A percentile compares a stretch with the other conserved stretches of the same genome.
Conservation (phyloP, 1,140 invertebrate species). For the Pseudomyrmex pallidus region DNA sequence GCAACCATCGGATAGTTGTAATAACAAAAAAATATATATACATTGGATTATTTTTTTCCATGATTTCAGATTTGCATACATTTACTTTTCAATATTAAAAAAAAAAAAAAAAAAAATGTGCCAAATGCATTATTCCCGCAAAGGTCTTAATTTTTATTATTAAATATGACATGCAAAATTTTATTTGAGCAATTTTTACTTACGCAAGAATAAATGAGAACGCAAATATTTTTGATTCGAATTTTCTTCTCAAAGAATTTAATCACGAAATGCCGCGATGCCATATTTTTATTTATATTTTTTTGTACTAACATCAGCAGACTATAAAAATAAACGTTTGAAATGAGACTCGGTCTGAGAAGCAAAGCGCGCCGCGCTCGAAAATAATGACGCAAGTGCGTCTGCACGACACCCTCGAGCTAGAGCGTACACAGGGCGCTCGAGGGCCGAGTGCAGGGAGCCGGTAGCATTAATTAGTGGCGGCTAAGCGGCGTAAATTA, state of each 20-base stretch:
- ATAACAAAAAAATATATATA: neutral
- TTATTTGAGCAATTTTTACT: too few relatives aligned
- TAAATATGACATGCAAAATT: too few relatives aligned
- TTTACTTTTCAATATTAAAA: too few relatives aligned
- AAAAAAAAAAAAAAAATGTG: neutral
- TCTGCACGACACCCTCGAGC: constrained; percentile 9
- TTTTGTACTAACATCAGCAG: neutral
- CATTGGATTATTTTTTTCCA: neutral
- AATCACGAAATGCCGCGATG: neutral
- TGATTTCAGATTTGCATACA: neutral
- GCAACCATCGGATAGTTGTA: constrained; percentile 19
- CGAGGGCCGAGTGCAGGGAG: neutral
- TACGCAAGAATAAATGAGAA: too few relatives aligned
- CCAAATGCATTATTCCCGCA: neutral
- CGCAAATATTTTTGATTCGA: too few relatives aligned
- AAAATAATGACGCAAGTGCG: constrained; percentile 36
- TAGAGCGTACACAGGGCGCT: neutral
- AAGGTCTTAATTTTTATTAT: too few relatives aligned
- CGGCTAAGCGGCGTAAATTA: constrained; percentile 52
- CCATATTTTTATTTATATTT: neutral
- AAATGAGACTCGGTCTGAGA: neutral
- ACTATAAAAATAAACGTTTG: neutral
- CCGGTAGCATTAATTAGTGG: constrained; percentile 53
- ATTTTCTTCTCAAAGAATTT: neutral
- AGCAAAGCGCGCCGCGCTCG: neutral